Conservation (phyloP, 2,113 vertebrate genomes). For the Chlorodrepanis virens region DNA sequence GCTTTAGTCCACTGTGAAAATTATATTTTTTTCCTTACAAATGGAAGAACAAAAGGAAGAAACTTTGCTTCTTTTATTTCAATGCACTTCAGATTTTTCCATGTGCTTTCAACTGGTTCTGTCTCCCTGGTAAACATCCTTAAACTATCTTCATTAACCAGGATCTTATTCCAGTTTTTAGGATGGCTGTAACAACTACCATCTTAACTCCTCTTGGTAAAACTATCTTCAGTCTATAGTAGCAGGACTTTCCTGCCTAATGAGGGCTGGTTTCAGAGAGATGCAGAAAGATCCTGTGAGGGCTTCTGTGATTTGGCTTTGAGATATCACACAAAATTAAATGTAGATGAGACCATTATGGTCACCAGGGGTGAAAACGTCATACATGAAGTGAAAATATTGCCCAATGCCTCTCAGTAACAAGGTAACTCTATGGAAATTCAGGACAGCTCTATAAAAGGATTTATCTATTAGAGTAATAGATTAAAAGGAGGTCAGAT, state of each 20-base stretch:
- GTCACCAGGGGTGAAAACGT: neutral
- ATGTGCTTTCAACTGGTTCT: neutral
- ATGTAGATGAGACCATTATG: neutral
- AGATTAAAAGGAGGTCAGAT: neutral
- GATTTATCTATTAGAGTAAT: neutral
- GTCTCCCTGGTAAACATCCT: neutral
- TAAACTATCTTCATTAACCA: neutral
- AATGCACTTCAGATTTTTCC: neutral
- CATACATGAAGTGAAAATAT: neutral
- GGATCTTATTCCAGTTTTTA: neutral
- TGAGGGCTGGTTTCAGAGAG: neutral
- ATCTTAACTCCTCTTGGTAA: neutral
- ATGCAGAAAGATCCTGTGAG: neutral
- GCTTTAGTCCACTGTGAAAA: neutral
- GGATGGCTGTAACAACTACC: neutral
- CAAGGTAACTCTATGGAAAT: neutral
- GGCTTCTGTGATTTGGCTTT: neutral
- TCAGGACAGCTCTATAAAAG: neutral
- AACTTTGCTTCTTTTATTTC: neutral
- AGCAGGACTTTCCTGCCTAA: neutral
- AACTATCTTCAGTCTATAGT: neutral
- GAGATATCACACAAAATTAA: neutral
- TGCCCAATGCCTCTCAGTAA: neutral
- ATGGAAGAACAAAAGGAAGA: neutral
- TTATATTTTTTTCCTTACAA: neutral